Conservation (phyloP, 2,888 invertebrate species). For the Gastrophysa polygoni region DNA sequence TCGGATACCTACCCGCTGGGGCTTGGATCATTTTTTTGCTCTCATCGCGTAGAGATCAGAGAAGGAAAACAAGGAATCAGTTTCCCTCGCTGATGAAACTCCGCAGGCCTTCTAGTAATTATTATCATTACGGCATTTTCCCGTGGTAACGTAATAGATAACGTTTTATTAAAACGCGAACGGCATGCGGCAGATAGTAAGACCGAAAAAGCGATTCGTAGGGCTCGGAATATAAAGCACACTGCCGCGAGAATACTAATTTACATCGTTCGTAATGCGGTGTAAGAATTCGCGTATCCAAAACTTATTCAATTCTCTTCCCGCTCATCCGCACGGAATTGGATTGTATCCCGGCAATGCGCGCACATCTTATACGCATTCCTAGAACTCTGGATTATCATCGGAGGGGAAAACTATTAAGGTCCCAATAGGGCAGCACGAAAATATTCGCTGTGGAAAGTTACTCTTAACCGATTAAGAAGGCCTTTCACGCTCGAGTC, state of each 20-base stretch:
- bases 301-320: background rate
- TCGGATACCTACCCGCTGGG: background rate
- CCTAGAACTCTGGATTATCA: background rate
- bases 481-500: background rate
- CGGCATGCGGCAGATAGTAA: constrained; percentile 18
- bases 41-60: background rate
- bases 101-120: constrained; percentile 16
- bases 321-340: background rate
- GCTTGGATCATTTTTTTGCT: background rate
- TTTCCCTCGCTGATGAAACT: background rate
- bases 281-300: background rate
- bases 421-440: background rate
- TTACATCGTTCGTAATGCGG: constrained; percentile 18
- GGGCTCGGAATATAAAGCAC: constrained; percentile 15
- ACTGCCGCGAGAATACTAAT: constrained; percentile 19
- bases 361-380: background rate
- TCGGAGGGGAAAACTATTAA: background rate
- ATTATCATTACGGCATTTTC: constrained; percentile 20
- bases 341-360: background rate
- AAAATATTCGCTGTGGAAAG: background rate
- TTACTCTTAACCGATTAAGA: background rate
- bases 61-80: background rate
- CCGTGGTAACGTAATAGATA: constrained; percentile 19
- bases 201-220: constrained; percentile 16
- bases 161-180: constrained; percentile 24